Base-by-base conservation (phyloP, 2,797 vertebrate genomes). In the Leuciscus waleckii region DNA sequence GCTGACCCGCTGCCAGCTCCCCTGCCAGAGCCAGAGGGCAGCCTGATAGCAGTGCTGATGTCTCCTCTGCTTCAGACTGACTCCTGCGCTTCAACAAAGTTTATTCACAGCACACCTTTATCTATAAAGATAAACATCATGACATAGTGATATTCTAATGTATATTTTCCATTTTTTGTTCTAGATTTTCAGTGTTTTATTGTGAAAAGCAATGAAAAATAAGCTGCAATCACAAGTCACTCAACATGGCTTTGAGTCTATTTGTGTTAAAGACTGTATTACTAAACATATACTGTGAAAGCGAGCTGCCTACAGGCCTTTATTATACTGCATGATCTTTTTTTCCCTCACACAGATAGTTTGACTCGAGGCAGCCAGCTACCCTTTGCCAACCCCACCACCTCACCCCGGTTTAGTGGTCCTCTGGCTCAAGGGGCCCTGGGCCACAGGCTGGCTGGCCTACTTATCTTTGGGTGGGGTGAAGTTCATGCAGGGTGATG, bases 401-500 rank as follows among this genome's bases (percentile, higher is more conserved):
- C 67, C 69, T 43, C 63, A 51, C 43, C 43, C 13, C 58, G n/a
- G 76, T 74, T 83, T 77, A 58, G 82, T 63, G 78, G 71, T 69
- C 65, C 68, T 89, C 83, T 90, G 85, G 88, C 87, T 91, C 76
- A 78, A 87, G 87, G 88, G 89, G 84, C 86, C 73, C 63, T 78
- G 82, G 85, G 85, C 89, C 83, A 88, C 26, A 11, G 73, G 83
- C 81, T 87, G 69, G 85, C 80, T 88, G 88, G 81, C 89, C 89
- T 89, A 88, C 82, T 87, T 89, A 81, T 79, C 84, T 84, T 84
- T 85, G 85, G 84, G 82, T 85, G 82, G 79, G 83, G 63, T 79
- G 71, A 83, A 86, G 87, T 86, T 89, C 86, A 89, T 23, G 13
- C 76, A 71, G 85, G 87, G 88, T 90, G 90, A 90, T 91, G 87